Conservation (phyloP, 1,140 invertebrate species). For the Ectropis grisescens region DNA sequence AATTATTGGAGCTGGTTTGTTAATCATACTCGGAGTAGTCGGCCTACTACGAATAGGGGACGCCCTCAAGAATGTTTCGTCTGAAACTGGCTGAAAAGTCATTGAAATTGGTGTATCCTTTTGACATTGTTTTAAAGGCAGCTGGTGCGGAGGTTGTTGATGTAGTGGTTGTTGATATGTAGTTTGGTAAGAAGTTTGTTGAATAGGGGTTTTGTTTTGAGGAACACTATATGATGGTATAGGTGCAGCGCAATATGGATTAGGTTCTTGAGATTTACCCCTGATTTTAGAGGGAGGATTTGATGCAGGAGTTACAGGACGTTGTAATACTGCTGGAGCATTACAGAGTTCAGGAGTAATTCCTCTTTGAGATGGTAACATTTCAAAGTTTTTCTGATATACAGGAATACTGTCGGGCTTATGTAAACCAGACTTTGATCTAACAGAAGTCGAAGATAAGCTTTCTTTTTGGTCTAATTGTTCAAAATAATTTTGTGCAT, state of each 20-base stretch:
- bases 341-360: conserved; percentile 61
- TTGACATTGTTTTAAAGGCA: conserved; percentile 30
- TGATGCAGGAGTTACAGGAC: conserved; percentile 38
- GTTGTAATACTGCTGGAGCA: conserved; percentile 36
- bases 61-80: conserved; percentile 57
- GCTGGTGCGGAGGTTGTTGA: too few relatives aligned
- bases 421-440: conserved; percentile 66
- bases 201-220: conserved; percentile 21
- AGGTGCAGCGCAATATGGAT: conserved; percentile 9
- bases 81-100: conserved; percentile 73
- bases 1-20: conserved; percentile 75
- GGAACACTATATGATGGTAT: conserved; percentile 12
- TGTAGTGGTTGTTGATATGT: too few relatives aligned
- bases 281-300: conserved; percentile 28
- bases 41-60: conserved; percentile 65
- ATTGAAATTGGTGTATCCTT: conserved; percentile 50
- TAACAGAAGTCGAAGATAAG: conserved; percentile 29
- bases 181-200: too few relatives aligned
- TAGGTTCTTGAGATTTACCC: conserved; percentile 29
- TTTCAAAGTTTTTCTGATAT: conserved; percentile 74
- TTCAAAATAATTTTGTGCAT: conserved; percentile 46
- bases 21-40: conserved; percentile 74
- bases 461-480: conserved; percentile 43
- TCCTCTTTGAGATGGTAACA: conserved; percentile 66
- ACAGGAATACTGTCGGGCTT: conserved; percentile 72